Conservation (phyloP, 2,797 vertebrate species). For the Bradypus variegatus region DNA sequence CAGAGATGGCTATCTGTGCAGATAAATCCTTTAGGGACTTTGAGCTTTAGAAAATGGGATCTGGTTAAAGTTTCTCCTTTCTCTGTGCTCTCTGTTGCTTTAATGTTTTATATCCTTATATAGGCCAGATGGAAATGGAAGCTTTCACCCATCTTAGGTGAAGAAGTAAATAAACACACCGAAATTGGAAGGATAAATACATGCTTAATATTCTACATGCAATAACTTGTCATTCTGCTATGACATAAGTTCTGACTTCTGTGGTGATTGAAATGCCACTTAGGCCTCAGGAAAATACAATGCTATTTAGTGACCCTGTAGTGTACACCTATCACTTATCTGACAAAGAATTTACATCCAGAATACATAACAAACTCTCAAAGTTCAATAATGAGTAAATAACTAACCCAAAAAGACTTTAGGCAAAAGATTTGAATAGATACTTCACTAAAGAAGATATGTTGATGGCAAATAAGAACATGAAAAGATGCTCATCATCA, state of each 20-base stretch:
- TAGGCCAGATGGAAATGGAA: neutral
- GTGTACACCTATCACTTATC: too few species aligned
- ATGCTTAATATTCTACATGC: neutral
- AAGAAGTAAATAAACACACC: neutral
- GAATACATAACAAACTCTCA: neutral
- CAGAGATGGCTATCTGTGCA: neutral
- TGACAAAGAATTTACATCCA: neutral
- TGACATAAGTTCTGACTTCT: neutral
- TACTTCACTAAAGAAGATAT: neutral
- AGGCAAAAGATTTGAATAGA: neutral
- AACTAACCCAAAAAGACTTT: neutral
- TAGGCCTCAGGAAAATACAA: neutral
- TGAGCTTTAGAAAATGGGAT: conserved; percentile 15
- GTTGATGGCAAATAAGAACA: neutral
- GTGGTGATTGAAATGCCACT: neutral
- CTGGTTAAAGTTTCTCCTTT: neutral
- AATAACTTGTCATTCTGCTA: neutral
- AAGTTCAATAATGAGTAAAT: neutral
- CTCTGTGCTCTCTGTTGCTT: neutral
- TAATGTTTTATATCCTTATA: conserved; percentile 1
- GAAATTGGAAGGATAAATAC: neutral
- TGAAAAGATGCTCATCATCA: neutral
- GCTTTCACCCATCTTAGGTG: neutral
- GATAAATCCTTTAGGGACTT: neutral
- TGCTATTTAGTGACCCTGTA: neutral